Conservation (phyloP, 2,888 invertebrate species). For the Lymantria monacha region DNA sequence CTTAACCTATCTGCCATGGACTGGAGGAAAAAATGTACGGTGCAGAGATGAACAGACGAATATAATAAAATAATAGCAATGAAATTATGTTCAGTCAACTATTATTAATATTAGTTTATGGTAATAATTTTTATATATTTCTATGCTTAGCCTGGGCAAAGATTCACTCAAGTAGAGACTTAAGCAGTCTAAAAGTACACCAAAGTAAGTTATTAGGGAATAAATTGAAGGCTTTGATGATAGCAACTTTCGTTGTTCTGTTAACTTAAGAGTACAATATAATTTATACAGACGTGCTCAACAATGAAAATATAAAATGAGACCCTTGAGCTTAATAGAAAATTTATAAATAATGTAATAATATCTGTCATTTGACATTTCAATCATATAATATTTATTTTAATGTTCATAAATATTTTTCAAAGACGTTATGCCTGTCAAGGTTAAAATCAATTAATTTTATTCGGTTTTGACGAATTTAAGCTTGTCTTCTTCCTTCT, state of each 20-base stretch:
- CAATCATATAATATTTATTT: background rate
- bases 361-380: background rate
- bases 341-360: background rate
- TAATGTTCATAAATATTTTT: too few species aligned
- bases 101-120: too few species aligned
- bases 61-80: too few species aligned
- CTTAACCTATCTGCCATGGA: too few species aligned
- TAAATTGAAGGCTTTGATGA: conserved; percentile 17
- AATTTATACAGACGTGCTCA: conserved; percentile 24
- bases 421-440: too few species aligned
- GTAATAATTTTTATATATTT: background rate
- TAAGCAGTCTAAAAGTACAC: conserved; percentile 26
- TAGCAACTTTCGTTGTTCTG: conserved; percentile 16
- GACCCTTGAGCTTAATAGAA: conserved; percentile 13
- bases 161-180: conserved; percentile 2
- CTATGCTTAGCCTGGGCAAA: background rate
- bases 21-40: too few species aligned
- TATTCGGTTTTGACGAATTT: too few species aligned
- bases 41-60: too few species aligned
- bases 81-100: too few species aligned
- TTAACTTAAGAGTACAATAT: conserved; percentile 28
- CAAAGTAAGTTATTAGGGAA: conserved; percentile 34
- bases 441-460: too few species aligned
- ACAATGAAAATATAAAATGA: conserved; percentile 23
- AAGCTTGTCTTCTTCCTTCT: too few species aligned